A percentile compares a stretch with the other conserved stretches of the same genome.
phyloP scores from a whole-genome alignment of 2,888 invertebrate species.

The Autographa pulchrina region DNA sequence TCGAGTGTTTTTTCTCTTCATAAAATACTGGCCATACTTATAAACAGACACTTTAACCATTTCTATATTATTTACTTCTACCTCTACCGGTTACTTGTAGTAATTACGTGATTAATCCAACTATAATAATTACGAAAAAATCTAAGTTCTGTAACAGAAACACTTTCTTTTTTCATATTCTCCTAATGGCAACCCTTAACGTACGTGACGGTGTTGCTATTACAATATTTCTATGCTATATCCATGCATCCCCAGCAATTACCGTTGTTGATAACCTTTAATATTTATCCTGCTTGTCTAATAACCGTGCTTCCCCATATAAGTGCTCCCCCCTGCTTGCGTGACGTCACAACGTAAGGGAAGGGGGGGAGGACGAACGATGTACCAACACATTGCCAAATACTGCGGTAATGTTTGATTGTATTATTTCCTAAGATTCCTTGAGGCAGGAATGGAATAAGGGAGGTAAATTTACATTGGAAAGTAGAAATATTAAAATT shows the following conservation, averaged over 20 bases:
- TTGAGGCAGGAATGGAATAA: constrained; percentile 19
- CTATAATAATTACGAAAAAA: background rate
- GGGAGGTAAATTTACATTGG: background rate
- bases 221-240: background rate
- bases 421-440: constrained; percentile 31
- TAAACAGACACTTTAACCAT: too few relatives aligned
- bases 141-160: background rate
- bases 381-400: constrained; percentile 16
- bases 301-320: constrained; percentile 10
- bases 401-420: constrained; percentile 22
- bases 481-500: too few relatives aligned
- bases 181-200: background rate
- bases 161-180: background rate
- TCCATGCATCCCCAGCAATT: background rate
- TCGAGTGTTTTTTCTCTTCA: too few relatives aligned
- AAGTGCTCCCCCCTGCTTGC: background rate
- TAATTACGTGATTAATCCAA: constrained; percentile 1
- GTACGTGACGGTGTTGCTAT: background rate
- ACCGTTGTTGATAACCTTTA: constrained; percentile 4
- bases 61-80: too few relatives aligned
- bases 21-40: too few relatives aligned
- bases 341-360: constrained; percentile 16
- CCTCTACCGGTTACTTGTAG: background rate
- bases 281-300: background rate
- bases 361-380: constrained; percentile 23